Conservation (phyloP, 30 jellyfish, hydroid and myxozoan genomes). For the Rhopilema esculentum region DNA sequence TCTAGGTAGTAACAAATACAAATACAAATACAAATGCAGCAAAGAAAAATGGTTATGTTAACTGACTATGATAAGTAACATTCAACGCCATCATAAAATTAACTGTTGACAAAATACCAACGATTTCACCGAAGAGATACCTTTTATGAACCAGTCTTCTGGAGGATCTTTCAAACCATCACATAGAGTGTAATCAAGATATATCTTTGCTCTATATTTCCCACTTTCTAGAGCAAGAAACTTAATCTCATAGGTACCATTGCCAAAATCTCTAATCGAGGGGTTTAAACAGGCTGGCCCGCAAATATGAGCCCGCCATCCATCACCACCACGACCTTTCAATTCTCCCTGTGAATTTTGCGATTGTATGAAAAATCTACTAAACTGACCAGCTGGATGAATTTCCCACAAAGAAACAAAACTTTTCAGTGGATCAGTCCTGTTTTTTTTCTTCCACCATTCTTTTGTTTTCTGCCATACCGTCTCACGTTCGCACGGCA, state of each 20-base stretch:
- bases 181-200: conserved; percentile 91
- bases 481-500: conserved; percentile 46
- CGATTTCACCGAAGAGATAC: conserved; percentile 4
- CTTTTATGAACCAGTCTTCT: conserved; percentile 89
- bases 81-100: too few species aligned
- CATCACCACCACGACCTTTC: conserved; percentile 87
- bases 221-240: conserved; percentile 85
- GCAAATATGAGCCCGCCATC: conserved; percentile 86
- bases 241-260: conserved; percentile 91
- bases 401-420: conserved; percentile 82
- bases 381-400: conserved; percentile 90
- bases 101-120: not conserved
- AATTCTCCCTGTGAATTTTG: conserved; percentile 67
- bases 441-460: conserved; percentile 81
- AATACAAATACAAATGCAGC: too few species aligned
- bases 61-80: too few species aligned
- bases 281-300: conserved; percentile 82
- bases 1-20: too few species aligned
- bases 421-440: conserved; percentile 83
- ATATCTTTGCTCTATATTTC: conserved; percentile 51
- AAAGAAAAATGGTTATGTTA: too few species aligned
- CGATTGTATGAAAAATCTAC: conserved; percentile 87
- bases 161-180: conserved; percentile 99
- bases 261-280: conserved; percentile 73
- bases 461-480: conserved; percentile 76